Percentiles rank a stretch among this genome's conserved stretches.
These are phyloP conservation scores for Canis aureus DNA, from an alignment of 2,113 vertebrate species.

Conservation along the genomic window DNA sequence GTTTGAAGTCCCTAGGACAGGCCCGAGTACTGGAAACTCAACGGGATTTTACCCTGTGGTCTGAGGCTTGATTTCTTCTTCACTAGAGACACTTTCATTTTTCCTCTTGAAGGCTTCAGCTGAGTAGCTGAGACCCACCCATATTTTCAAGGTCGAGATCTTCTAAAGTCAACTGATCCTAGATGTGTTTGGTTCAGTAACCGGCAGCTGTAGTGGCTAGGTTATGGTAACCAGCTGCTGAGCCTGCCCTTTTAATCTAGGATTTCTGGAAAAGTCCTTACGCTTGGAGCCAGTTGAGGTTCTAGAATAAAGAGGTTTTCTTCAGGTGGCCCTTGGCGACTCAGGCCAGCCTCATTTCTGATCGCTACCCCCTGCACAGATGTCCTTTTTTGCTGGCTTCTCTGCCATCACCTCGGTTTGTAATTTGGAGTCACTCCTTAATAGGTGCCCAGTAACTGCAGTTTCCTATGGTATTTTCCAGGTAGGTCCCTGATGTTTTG, in stretches of 20 bases:
- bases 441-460: background rate
- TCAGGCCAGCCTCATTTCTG: background rate
- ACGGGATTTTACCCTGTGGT: background rate
- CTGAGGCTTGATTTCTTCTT: background rate
- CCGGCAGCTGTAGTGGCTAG: background rate
- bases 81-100: background rate
- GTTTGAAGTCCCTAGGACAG: background rate
- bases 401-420: background rate
- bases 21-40: background rate
- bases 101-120: background rate
- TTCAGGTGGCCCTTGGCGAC: background rate
- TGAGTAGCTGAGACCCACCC: background rate
- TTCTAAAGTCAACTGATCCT: background rate
- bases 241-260: background rate
- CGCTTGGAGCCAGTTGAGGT: background rate
- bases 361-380: background rate
- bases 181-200: background rate
- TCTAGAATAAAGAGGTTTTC: background rate
- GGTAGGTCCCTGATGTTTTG: conserved; percentile 12
- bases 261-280: background rate
- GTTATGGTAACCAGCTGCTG: background rate
- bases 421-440: background rate
- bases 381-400: too few species aligned
- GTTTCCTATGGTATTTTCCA: conserved; percentile 33
- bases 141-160: background rate